Evolutionary conservation across 2,888 invertebrate species (phyloP).

Genomic region (Agapetus fuscipes): DNA sequence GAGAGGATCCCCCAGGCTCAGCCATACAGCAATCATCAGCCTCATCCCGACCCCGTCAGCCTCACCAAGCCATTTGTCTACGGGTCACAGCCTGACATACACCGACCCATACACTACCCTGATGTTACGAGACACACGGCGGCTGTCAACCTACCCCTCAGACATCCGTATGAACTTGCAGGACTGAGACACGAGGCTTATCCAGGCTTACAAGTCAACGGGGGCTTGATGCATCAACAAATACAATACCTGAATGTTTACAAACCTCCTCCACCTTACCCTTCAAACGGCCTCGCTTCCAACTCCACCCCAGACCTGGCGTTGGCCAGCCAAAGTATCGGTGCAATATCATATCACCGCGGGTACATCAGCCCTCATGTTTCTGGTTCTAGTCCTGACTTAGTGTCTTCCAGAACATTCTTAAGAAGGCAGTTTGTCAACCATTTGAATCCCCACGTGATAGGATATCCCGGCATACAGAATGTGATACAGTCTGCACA

Average conservation of each 20-base stretch:
- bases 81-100: conserved; percentile 69
- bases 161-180: conserved; percentile 31
- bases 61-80: conserved; percentile 39
- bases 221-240: conserved; percentile 33
- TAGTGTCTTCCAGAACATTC: conserved; percentile 63
- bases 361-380: conserved; percentile 48
- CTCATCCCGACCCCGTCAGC: conserved; percentile 24
- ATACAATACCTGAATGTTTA: conserved; percentile 56
- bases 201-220: conserved; percentile 28
- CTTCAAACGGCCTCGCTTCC: conserved; percentile 64
- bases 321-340: conserved; percentile 52
- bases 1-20: conserved; percentile 37
- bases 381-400: conserved; percentile 67
- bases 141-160: conserved; percentile 27
- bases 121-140: conserved; percentile 52
- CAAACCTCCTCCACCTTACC: conserved; percentile 82
- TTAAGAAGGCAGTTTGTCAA: conserved; percentile 42
- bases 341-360: conserved; percentile 31
- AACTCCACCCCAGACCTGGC: conserved; percentile 81
- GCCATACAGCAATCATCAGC: conserved; percentile 35
- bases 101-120: conserved; percentile 51
- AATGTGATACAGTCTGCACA: conserved; percentile 45
- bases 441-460: conserved; percentile 32
- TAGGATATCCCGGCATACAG: conserved; percentile 30
- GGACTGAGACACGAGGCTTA: conserved; percentile 31